Percentiles rank a stretch among this genome's conserved stretches.
Conservation (phyloP, 2,113 vertebrate genomes). For the Misgurnus mizolepis region DNA sequence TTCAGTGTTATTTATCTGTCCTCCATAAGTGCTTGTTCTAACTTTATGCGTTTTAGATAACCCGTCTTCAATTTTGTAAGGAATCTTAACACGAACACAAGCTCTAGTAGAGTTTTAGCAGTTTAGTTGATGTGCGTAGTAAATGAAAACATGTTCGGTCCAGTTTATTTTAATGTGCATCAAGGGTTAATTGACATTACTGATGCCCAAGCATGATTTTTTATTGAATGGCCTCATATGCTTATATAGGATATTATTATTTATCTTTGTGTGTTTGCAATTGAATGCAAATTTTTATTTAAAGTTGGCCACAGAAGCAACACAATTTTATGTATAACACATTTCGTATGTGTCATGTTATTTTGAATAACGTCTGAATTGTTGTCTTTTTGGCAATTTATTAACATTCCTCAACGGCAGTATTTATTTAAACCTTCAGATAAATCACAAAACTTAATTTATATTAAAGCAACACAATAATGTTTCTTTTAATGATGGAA, state of each 20-base stretch:
- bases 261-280: constrained; percentile 25
- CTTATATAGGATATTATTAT: background rate
- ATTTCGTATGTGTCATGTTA: background rate
- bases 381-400: background rate
- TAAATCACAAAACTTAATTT: constrained; percentile 12
- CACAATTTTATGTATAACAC: background rate
- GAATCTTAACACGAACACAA: background rate
- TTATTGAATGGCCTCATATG: background rate
- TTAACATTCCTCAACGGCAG: background rate
- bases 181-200: background rate
- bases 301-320: background rate
- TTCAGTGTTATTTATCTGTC: constrained; percentile 41
- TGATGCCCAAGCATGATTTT: background rate
- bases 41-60: background rate
- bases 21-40: constrained; percentile 14
- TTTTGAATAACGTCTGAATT: background rate
- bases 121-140: background rate
- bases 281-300: constrained; percentile 36
- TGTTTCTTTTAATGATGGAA: background rate
- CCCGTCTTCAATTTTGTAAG: background rate
- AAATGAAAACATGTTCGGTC: background rate
- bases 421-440: background rate
- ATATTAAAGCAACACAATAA: constrained; percentile 14
- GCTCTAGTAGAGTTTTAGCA: constrained; percentile 1
- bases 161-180: constrained; percentile 25